A percentile compares a stretch with the other conserved stretches of the same genome.
Evolutionary conservation across 2,888 invertebrate genomes (phyloP).

Genomic region (Acronicta psi): DNA sequence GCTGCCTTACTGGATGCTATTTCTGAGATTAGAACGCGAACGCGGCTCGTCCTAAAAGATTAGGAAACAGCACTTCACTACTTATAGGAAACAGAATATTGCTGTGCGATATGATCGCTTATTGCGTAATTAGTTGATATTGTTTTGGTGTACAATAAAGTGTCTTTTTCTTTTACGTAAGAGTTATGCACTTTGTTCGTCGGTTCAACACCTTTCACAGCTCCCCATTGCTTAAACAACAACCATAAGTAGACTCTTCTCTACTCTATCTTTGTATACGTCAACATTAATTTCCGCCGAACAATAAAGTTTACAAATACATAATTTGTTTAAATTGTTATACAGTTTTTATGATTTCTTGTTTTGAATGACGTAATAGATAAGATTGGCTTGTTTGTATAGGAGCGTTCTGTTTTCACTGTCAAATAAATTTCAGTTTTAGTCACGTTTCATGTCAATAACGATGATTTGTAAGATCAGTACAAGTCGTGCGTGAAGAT

Average conservation of each 20-base stretch:
- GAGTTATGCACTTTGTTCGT: too few species aligned
- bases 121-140: neutral
- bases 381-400: constrained; percentile 4
- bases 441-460: constrained; percentile 62
- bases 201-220: too few species aligned
- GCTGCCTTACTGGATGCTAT: constrained; percentile 40
- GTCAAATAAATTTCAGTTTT: constrained; percentile 57
- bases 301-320: too few species aligned
- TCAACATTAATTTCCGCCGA: too few species aligned
- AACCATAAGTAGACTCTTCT: too few species aligned
- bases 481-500: constrained; percentile 63
- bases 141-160: too few species aligned
- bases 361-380: constrained; percentile 11
- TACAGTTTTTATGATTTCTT: constrained; percentile 3
- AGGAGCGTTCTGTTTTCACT: constrained; percentile 24
- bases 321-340: too few species aligned
- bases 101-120: neutral
- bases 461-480: constrained; percentile 54
- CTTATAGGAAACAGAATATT: neutral
- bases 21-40: constrained; percentile 43
- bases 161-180: too few species aligned
- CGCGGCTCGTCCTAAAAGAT: constrained; percentile 28
- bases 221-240: too few species aligned
- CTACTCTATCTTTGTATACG: too few species aligned
- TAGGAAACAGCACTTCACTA: constrained; percentile 26